Evolutionary conservation across 1,140 invertebrate genomes (phyloP).

Genomic region (Pristionchus pacificus): DNA sequence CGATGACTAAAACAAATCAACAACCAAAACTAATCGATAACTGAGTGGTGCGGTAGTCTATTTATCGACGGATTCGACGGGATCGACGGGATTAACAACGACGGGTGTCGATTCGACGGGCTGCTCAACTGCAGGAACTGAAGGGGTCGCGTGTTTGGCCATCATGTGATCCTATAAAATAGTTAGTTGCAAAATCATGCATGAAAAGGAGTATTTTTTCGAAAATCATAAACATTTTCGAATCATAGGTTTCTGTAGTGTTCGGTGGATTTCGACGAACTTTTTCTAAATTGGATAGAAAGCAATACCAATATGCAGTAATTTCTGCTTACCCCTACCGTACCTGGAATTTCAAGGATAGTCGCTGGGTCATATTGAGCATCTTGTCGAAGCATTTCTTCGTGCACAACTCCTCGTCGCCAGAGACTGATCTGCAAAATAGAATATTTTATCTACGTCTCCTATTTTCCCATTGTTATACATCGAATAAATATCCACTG

Average conservation of each 20-base stretch:
- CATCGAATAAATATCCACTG: conserved; percentile 1
- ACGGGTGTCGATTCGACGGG: too few relatives aligned
- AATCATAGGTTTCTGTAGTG: too few relatives aligned
- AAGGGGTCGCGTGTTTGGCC: conserved; percentile 45
- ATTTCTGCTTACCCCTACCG: neutral
- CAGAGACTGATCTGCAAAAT: conserved; percentile 41
- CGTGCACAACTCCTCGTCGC: conserved; percentile 48
- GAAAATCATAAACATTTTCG: too few relatives aligned
- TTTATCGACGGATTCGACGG: conserved; percentile 20
- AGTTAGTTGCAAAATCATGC: too few relatives aligned
- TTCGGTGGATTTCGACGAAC: too few relatives aligned
- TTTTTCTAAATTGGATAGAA: too few relatives aligned
- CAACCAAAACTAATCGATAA: neutral
- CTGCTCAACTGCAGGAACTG: too few relatives aligned
- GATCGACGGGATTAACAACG: too few relatives aligned
- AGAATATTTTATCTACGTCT: too few relatives aligned
- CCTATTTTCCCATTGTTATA: too few relatives aligned
- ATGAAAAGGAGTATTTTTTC: too few relatives aligned
- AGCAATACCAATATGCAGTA: too few relatives aligned
- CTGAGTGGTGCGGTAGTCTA: neutral
- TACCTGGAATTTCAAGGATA: conserved; percentile 49
- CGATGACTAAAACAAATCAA: neutral
- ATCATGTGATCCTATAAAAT: conserved; percentile 46
- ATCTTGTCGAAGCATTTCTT: conserved; percentile 52
- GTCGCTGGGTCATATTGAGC: conserved; percentile 52